A percentile compares a stretch with the other conserved stretches of the same genome.
These are phyloP conservation scores for Euphydryas editha DNA, from an alignment of 2,888 invertebrate species.

Conservation along the genomic window DNA sequence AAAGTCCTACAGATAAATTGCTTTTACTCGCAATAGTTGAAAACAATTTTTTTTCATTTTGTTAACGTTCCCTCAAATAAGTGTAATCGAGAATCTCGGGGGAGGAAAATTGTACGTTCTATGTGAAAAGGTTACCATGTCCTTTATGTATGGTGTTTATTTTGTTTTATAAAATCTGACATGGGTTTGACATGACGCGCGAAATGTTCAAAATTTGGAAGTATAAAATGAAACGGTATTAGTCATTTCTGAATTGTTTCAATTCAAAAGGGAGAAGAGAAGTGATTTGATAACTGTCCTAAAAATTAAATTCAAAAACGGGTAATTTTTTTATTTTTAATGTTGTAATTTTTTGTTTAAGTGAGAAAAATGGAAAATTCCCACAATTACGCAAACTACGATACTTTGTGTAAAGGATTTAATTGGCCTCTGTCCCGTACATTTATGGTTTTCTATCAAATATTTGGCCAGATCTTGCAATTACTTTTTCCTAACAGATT, in stretches of 20 bases:
- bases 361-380: too few species aligned
- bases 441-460: too few species aligned
- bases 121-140: background rate
- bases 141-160: background rate
- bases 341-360: too few species aligned
- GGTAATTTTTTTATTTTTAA: too few species aligned
- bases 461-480: too few species aligned
- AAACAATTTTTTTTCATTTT: conserved; percentile 11
- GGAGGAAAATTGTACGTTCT: background rate
- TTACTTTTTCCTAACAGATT: too few species aligned
- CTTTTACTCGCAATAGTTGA: background rate
- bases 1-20: conserved; percentile 20
- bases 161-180: conserved; percentile 2
- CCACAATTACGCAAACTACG: too few species aligned
- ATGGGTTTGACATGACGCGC: background rate
- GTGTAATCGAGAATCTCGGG: background rate
- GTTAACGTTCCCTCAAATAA: conserved; percentile 11
- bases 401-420: too few species aligned
- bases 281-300: too few species aligned
- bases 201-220: background rate
- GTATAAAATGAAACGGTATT: background rate
- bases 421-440: too few species aligned
- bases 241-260: background rate
- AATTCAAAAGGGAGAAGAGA: too few species aligned
- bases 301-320: too few species aligned